Evolutionary conservation across 1,140 invertebrate genomes (phyloP).

Genomic region (Hydropsyche tenuis): DNA sequence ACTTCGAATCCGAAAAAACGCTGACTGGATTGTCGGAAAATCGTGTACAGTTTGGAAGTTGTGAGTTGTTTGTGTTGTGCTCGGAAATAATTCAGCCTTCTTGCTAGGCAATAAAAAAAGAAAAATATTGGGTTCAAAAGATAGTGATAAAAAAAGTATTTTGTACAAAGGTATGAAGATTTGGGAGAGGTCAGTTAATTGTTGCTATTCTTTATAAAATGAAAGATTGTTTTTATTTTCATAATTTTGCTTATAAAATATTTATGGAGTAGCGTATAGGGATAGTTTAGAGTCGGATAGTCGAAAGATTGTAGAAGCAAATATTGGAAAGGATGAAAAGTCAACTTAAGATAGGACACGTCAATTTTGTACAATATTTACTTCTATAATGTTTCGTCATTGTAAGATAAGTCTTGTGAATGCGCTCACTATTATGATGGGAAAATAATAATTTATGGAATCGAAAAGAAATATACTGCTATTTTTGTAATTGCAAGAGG

Average conservation of each 20-base stretch:
- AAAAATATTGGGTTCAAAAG: conserved; percentile 34
- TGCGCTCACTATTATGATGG: conserved; percentile 42
- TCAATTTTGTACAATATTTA: no score
- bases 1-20: no score
- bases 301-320: no score
- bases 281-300: no score
- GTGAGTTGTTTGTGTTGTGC: conserved; percentile 1
- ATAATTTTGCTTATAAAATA: conserved; percentile 31
- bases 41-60: neutral
- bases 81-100: conserved; percentile 15
- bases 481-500: conserved; percentile 47
- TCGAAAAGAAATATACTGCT: conserved; percentile 15
- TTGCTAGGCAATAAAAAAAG: conserved; percentile 31
- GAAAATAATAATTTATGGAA: conserved; percentile 26
- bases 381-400: conserved; percentile 3
- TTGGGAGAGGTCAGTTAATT: conserved; percentile 19
- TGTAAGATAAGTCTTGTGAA: conserved; percentile 26
- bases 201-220: conserved; percentile 33
- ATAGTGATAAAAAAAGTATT: conserved; percentile 23
- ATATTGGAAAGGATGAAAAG: no score
- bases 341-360: no score
- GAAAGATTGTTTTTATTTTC: conserved; percentile 37
- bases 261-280: conserved; percentile 17
- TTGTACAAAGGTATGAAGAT: conserved; percentile 15
- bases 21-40: neutral